These are phyloP conservation scores for Penelope pileata DNA, from an alignment of 2,113 vertebrate species.

Conservation along the genomic window DNA sequence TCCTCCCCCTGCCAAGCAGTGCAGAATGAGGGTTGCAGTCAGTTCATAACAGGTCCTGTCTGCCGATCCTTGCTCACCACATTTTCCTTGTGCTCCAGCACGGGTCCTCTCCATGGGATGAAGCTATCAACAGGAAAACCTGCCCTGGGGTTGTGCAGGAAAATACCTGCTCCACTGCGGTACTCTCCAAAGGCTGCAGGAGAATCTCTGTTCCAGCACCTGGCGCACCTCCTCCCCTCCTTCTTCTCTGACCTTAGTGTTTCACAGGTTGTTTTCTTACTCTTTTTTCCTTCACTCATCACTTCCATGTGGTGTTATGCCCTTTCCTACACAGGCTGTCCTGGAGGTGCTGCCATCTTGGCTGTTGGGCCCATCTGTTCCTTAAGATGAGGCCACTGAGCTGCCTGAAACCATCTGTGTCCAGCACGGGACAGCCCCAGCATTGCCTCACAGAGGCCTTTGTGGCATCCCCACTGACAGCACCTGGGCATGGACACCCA, in stretches of 20 bases:
- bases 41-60: not conserved
- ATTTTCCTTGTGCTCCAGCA: not conserved
- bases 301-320: not conserved
- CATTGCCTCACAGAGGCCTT: not conserved
- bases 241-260: too few species aligned
- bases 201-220: rapidly evolving
- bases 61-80: not conserved
- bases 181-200: not conserved
- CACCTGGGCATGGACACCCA: rapidly evolving
- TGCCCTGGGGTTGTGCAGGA: not conserved
- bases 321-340: not conserved
- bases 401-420: rapidly evolving
- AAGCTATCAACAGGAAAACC: not conserved
- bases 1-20: not conserved
- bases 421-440: rapidly evolving
- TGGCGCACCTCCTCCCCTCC: not conserved
- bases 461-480: not conserved
- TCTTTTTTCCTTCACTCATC: not conserved
- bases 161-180: not conserved
- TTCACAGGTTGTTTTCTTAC: not conserved
- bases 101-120: not conserved
- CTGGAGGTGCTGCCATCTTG: rapidly evolving
- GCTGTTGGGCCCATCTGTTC: rapidly evolving
- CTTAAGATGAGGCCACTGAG: rapidly evolving
- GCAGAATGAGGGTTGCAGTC: rapidly evolving